These are phyloP conservation scores for Amphilophus citrinellus DNA, from an alignment of 2,113 vertebrate genomes.

Conservation along the genomic window DNA sequence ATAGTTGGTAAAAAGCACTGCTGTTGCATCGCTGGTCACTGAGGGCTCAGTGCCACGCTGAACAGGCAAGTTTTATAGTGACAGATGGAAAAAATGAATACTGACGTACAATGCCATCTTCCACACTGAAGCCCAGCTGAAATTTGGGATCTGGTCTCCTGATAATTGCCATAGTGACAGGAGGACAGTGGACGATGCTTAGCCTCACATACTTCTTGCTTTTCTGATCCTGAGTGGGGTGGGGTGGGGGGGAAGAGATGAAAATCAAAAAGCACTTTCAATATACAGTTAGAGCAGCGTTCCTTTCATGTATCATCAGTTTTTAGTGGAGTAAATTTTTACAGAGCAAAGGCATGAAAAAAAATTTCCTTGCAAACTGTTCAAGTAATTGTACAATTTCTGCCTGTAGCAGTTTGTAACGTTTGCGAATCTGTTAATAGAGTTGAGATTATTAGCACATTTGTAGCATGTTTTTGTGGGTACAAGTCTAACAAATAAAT, in stretches of 20 bases:
- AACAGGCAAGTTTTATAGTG: fast-evolving
- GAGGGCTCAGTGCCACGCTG: neutral
- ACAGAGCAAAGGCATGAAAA: neutral
- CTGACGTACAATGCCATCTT: slow-evolving; percentile 91
- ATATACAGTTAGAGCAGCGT: neutral
- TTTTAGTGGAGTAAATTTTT: neutral
- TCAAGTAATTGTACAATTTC: too few relatives aligned
- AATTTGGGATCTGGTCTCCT: slow-evolving; percentile 88
- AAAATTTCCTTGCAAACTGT: neutral
- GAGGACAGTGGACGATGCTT: slow-evolving; percentile 94
- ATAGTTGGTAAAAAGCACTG: neutral
- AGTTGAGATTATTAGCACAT: neutral
- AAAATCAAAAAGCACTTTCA: neutral
- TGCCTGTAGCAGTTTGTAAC: neutral
- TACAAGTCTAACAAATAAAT: neutral
- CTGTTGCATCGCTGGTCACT: neutral
- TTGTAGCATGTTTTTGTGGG: neutral
- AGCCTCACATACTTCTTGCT: slow-evolving; percentile 86
- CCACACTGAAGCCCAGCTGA: slow-evolving; percentile 96
- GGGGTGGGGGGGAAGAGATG: neutral
- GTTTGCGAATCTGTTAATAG: neutral
- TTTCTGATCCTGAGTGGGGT: slow-evolving; percentile 87
- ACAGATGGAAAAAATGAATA: neutral
- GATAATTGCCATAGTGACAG: slow-evolving; percentile 94
- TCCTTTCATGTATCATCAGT: neutral